A percentile compares a stretch with the other conserved stretches of the same genome.
Evolutionary conservation across 2,113 vertebrate genomes (phyloP).

Genomic region (Naja naja): DNA sequence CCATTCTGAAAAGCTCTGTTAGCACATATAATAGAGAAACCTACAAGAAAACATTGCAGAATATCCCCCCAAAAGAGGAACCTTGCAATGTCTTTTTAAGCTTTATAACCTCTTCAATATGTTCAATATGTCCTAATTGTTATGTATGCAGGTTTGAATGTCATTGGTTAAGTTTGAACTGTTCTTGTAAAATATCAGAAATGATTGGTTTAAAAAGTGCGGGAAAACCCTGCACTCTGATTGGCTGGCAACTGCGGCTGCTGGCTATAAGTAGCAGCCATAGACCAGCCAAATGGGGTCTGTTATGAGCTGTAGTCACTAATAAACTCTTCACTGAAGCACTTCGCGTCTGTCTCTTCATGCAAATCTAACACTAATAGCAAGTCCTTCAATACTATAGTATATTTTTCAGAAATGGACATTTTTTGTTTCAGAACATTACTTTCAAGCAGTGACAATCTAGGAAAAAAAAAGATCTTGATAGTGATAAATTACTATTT

Average conservation of each 20-base stretch:
- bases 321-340: no score
- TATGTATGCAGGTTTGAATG: no score
- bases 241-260: no score
- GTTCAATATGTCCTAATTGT: background rate
- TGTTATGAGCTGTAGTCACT: no score
- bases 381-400: background rate
- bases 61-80: background rate
- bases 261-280: no score
- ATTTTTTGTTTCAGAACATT: background rate
- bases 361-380: no score
- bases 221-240: no score
- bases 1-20: background rate
- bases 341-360: no score
- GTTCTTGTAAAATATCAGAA: no score
- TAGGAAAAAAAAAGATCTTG: background rate
- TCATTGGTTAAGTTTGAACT: no score
- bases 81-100: background rate
- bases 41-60: background rate
- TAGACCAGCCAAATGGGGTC: no score
- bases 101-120: background rate
- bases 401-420: background rate
- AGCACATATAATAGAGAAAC: background rate
- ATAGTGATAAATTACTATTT: background rate
- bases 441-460: background rate
- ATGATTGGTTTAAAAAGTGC: no score